Percentiles rank a stretch among this genome's conserved stretches.
Conservation (phyloP, 1,140 invertebrate species). For the Adelges cooleyi region DNA sequence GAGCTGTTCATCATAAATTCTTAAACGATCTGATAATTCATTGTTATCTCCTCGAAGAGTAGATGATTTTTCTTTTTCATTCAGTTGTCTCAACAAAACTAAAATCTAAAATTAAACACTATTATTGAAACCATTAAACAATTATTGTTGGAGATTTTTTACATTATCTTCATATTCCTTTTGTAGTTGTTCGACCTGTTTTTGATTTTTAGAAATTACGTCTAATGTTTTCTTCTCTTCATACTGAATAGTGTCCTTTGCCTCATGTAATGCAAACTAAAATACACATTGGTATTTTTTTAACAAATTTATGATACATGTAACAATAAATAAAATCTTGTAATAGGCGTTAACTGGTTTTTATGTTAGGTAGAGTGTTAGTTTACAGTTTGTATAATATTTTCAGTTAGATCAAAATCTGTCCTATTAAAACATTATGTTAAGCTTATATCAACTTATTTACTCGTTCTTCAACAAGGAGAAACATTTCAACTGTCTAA, state of each 20-base stretch:
- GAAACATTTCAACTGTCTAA: no score
- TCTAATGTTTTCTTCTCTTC: slow-evolving; percentile 17
- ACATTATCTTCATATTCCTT: slow-evolving; percentile 25
- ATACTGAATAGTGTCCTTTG: neutral
- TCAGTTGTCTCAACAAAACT: slow-evolving; percentile 15
- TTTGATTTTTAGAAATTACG: slow-evolving; percentile 16
- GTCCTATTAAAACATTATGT: no score
- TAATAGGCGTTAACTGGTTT: no score
- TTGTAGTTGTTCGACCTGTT: slow-evolving; percentile 8
- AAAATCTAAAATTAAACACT: slow-evolving; percentile 15
- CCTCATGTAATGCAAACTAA: slow-evolving; percentile 21
- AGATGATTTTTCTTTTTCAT: slow-evolving; percentile 10
- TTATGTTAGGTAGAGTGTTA: no score
- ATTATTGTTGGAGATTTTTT: neutral
- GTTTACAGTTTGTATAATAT: no score
- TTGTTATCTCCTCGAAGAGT: neutral
- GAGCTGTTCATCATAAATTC: slow-evolving; percentile 6
- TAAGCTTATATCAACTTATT: no score
- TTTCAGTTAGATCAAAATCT: no score
- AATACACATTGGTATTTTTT: no score
- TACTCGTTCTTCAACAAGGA: no score
- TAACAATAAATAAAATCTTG: no score
- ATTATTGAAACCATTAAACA: neutral
- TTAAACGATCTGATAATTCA: slow-evolving; percentile 5
- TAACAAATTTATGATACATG: no score